These are phyloP conservation scores for Pedicia rivosa DNA, from an alignment of 2,888 invertebrate species.

Conservation along the genomic window DNA sequence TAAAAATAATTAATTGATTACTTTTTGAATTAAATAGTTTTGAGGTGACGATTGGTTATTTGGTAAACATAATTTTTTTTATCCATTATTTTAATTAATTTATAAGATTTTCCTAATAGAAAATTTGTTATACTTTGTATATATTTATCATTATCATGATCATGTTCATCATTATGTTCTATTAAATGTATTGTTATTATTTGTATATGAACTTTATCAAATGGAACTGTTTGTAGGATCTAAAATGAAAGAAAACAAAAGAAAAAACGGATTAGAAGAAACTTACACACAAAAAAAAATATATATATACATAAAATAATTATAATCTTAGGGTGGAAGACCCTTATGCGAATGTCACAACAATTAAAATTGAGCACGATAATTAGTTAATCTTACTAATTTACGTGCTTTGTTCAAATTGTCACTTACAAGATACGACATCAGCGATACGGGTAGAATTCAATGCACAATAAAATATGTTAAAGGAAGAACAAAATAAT, in stretches of 20 bases:
- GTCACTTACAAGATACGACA: too few species aligned
- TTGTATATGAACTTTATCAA: constrained; percentile 27
- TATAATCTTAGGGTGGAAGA: constrained; percentile 7
- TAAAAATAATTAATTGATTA: too few species aligned
- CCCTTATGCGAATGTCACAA: too few species aligned
- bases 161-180: constrained; percentile 11
- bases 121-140: constrained; percentile 28
- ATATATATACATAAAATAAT: background rate
- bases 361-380: too few species aligned
- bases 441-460: too few species aligned
- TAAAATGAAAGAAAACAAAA: constrained; percentile 12
- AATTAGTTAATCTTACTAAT: too few species aligned
- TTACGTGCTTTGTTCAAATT: too few species aligned
- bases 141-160: constrained; percentile 14
- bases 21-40: too few species aligned
- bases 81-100: constrained; percentile 27
- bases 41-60: too few species aligned
- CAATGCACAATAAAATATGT: too few species aligned
- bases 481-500: too few species aligned
- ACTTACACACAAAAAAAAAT: background rate
- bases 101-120: constrained; percentile 28
- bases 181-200: constrained; percentile 29
- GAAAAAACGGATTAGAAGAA: background rate
- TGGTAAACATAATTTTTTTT: constrained; percentile 29
- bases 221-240: constrained; percentile 30